Base-by-base conservation (phyloP, 1,140 invertebrate genomes). In the Aporrectodea caliginosa region DNA sequence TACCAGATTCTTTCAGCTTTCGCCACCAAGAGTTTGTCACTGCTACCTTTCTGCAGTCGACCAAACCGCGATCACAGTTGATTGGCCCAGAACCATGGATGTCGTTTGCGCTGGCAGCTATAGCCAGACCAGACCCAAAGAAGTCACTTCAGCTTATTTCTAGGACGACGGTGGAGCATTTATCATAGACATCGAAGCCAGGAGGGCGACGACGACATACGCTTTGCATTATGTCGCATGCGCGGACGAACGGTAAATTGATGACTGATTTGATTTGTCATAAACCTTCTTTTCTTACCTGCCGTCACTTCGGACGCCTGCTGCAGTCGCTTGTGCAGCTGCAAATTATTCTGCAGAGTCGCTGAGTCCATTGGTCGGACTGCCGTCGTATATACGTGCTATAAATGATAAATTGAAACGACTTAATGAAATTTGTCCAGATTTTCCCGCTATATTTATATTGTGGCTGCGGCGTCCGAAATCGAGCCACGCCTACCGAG, bases 351-450 rank as follows among this genome's bases (percentile, higher is more conserved):
- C 43, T 58, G 6, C 43, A 58, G 22, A 22, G 43, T 58, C 43
- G 6, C 22, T 22, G 6, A 12, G 43, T 58, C 43, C 43, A 58
- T 58, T 58, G 43, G 6, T 22, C 43, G 6, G 43, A 6, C 6
- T 58, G 6, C 22, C 6, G 43, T 58, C 43, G 6, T 58, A 12
- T 58, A 58, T 58, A 58, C 43, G 43, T 58, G 43, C 43, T 58
- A 58, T 58, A 58, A 58, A 58, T 58, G 43, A 58, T 58, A 58
- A 58, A 58, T 58, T 58, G 43, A 58, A 58, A 58, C 43, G 43
- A 58, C 6, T 58, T 58, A 58, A 58, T 58, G 43, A 58, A 58
- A 58, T 58, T 58, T 58, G 43, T 58, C 43, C 43, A 58, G 43
- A 58, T 58, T 58, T 58, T 58, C 43, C 43, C 43, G 43, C 43